A percentile compares a stretch with the other conserved stretches of the same genome.
These are phyloP conservation scores for Phasianus colchicus DNA, from an alignment of 2,113 vertebrate species.

Conservation along the genomic window DNA sequence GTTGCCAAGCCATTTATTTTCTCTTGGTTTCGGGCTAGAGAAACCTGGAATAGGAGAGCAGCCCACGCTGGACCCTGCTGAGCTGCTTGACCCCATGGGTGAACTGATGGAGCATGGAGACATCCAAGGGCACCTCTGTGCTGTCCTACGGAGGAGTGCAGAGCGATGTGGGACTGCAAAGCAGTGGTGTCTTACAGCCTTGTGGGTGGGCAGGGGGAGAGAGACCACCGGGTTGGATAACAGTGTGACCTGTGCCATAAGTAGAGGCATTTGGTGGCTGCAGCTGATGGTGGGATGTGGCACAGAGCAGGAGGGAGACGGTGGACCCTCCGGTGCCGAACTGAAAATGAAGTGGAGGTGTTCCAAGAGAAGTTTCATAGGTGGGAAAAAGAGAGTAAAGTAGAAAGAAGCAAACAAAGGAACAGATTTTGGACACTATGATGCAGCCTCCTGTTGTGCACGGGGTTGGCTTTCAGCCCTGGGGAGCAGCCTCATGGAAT, in stretches of 20 bases:
- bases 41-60: background rate
- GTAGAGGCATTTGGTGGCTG: background rate
- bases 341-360: background rate
- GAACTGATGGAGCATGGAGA: fast-evolving
- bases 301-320: background rate
- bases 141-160: background rate
- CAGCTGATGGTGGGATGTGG: background rate
- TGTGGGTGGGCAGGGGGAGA: background rate
- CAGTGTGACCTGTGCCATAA: background rate
- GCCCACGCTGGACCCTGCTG: background rate
- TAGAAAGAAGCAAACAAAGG: background rate
- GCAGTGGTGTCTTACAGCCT: background rate
- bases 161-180: background rate
- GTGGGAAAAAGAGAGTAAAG: background rate
- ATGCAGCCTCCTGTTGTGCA: background rate
- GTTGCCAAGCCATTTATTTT: background rate
- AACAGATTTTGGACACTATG: background rate
- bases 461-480: background rate
- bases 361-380: background rate
- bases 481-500: background rate
- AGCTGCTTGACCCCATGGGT: background rate
- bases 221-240: too few relatives aligned
- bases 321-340: too few relatives aligned
- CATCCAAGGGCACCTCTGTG: background rate
- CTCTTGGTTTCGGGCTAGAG: background rate